These are phyloP conservation scores for Trissolcus brochymenae DNA, from an alignment of 2,888 invertebrate genomes.

Conservation along the genomic window DNA sequence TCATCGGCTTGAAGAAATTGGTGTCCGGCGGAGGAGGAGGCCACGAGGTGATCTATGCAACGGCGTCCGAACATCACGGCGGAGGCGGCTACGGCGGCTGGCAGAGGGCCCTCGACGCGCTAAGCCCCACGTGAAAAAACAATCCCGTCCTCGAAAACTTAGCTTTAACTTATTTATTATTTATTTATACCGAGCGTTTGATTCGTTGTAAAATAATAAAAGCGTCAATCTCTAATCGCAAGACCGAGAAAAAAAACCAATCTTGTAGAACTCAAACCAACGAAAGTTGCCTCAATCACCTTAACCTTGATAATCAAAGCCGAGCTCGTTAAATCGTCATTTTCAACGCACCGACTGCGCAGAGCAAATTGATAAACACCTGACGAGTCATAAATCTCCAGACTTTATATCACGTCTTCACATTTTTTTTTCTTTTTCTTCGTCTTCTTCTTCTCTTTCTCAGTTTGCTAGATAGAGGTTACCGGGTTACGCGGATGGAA, in stretches of 20 bases:
- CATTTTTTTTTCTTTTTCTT: conserved; percentile 12
- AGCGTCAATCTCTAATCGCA: conserved; percentile 9
- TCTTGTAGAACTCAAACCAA: neutral
- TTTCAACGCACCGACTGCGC: conserved; percentile 6
- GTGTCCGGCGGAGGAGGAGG: conserved; percentile 76
- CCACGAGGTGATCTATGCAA: conserved; percentile 80
- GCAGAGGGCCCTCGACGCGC: conserved; percentile 70
- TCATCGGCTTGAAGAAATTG: conserved; percentile 82
- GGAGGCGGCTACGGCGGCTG: conserved; percentile 70
- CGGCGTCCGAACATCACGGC: conserved; percentile 74
- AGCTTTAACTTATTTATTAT: conserved; percentile 55
- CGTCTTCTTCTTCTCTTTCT: conserved; percentile 17
- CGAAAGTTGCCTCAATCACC: conserved; percentile 20
- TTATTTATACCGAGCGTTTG: conserved; percentile 44
- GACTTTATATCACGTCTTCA: conserved; percentile 13
- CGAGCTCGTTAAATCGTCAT: neutral
- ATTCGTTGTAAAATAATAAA: conserved; percentile 44
- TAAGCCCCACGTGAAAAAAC: conserved; percentile 66
- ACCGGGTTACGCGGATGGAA: conserved; percentile 49
- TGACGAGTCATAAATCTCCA: conserved; percentile 22
- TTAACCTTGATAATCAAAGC: conserved; percentile 8
- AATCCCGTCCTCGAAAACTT: conserved; percentile 8
- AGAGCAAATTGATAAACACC: conserved; percentile 27
- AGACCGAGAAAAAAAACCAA: conserved; percentile 25
- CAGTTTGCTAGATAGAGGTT: conserved; percentile 47